Evolutionary conservation across 1,140 invertebrate species (phyloP), one percentile per base, ranked within the genome.

Genomic region (Cydia strobilella): DNA sequence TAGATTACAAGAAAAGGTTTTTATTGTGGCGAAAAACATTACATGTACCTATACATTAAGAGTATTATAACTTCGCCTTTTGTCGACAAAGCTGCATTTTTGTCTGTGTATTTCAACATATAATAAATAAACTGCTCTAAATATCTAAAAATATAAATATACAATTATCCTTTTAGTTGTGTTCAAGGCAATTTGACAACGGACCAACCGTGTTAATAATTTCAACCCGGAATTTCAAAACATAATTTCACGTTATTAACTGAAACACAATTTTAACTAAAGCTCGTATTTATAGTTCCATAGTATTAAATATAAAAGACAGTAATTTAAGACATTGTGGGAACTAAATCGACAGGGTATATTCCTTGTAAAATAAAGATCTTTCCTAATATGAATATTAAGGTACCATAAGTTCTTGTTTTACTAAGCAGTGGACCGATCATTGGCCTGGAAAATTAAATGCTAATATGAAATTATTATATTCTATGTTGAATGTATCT

Each of bases 391-490:
- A 23, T 59, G 18, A 59, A 23, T 23, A 59, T 23, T 9, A 59
- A 2, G 6, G 54, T 23, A 59, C 12, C 54, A 23, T 59, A 59
- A 1, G 20, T n/a, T n/a, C 18, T 59, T 59, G 7, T 59, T 20
- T 9, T 18, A 20, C 20, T 12, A 59, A 59, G 54, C 18, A 23
- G 48, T 51, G 6, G 54, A 59, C 62, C 72, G 72, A 80, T 84
- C 87, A 81, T 87, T 88, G 82, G 88, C 77, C 84, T 80, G 86
- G 85, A 83, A 91, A 90, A 91, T 90, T 90, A 91, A 89, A 91
- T 91, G 89, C 87, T 89, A 91, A 91, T 91, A 90, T 81, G 85
- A 79, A 84, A 89, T 86, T 81, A 87, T 89, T 87, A 87, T 86
- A 87, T 86, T 85, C 83, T 81, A 84, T 84, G 84, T 86, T 82